phyloP scores from a whole-genome alignment of 2,113 vertebrate genomes.

The Gnathonemus longibarbis region DNA sequence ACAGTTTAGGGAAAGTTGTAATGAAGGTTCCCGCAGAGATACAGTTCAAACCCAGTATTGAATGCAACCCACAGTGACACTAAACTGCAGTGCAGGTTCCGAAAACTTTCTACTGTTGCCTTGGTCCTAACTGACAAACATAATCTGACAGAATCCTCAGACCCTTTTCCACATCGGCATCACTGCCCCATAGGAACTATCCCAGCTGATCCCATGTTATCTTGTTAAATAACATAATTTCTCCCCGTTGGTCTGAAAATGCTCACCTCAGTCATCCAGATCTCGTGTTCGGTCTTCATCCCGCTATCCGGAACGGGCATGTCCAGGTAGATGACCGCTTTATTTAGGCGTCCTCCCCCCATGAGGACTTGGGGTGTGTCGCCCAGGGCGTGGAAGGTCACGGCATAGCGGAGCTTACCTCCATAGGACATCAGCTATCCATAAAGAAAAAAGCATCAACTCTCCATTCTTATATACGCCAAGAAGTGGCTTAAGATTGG shows the following conservation, averaged over 20 bases:
- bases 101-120: neutral
- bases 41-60: neutral
- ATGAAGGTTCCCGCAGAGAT: neutral
- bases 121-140: neutral
- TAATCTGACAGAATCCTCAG: neutral
- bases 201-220: neutral
- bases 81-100: neutral
- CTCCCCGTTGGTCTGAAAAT: neutral
- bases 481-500: neutral
- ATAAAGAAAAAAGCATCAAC: neutral
- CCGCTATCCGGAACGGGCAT: slow-evolving; percentile 64
- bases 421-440: slow-evolving; percentile 78
- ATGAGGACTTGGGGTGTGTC: slow-evolving; percentile 86
- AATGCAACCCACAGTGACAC: neutral
- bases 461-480: neutral
- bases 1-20: neutral
- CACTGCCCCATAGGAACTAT: neutral
- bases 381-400: slow-evolving; percentile 70
- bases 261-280: slow-evolving; percentile 79
- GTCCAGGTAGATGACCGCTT: slow-evolving; percentile 72
- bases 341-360: slow-evolving; percentile 70
- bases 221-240: neutral
- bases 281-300: slow-evolving; percentile 52
- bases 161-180: neutral
- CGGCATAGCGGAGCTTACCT: slow-evolving; percentile 68